Evolutionary conservation across 1,140 invertebrate genomes (phyloP).

Genomic region (Brachionus koreanus): DNA sequence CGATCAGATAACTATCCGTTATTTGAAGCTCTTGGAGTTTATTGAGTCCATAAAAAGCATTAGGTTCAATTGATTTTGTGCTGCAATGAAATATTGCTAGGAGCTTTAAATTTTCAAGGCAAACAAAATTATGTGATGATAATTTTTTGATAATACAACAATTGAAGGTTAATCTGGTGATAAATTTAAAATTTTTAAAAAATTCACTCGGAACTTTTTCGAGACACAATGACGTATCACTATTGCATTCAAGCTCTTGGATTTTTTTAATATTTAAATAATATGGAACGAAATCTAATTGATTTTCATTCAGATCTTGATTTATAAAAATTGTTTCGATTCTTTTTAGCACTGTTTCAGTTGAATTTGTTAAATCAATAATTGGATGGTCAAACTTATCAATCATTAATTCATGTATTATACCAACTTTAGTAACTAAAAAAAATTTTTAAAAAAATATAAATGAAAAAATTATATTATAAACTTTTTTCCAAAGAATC

Average conservation of each 20-base stretch:
- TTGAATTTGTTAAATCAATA: not conserved
- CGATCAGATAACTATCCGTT: not conserved
- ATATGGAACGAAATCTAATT: not conserved
- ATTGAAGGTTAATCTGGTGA: conserved; percentile 16
- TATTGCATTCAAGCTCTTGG: conserved; percentile 46
- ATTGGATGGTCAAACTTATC: not conserved
- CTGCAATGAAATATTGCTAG: not conserved
- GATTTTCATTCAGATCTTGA: not conserved
- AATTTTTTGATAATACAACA: conserved; percentile 44
- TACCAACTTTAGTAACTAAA: not conserved
- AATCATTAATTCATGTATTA: not conserved
- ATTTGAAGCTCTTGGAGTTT: not conserved
- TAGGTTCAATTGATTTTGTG: not conserved
- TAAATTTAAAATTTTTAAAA: conserved; percentile 26
- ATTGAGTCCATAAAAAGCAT: not conserved
- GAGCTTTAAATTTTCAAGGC: not conserved
- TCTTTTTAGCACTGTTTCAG: not conserved
- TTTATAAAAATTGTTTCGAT: not conserved
- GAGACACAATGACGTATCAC: not conserved
- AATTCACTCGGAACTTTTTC: not conserved
- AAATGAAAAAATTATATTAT: not conserved
- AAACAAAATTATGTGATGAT: conserved; percentile 25
- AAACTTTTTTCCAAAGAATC: not conserved
- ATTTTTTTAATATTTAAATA: not conserved
- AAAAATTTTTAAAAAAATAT: not conserved